Evolutionary conservation across 2,888 invertebrate species (phyloP), one percentile per base, ranked within the genome.

Genomic region (Agrotis segetum): DNA sequence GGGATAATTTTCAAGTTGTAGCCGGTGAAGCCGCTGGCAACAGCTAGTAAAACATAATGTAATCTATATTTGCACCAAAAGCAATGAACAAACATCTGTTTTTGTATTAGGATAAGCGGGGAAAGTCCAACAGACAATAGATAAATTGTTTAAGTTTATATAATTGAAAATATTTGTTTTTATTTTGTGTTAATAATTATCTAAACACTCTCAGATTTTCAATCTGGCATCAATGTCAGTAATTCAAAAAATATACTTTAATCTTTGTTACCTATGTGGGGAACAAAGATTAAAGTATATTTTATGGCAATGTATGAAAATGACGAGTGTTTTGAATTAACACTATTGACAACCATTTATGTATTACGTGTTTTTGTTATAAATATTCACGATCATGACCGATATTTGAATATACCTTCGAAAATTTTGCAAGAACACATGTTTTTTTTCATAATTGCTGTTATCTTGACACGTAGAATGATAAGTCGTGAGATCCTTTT

Each of bases 401-500:
- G 13, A 34, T 24, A 47, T 3, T 14, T 19, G 16, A 11, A 24
- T 17, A 17, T 55, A 29, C 29, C 17, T 16, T 29, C 17, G n/a
- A 55, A 29, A 11, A 29, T 29, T 55, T n/a, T 2, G 13, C 34
- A 56, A 56, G 34, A 56, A 13, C n/a, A 34, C 34, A 16, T 34
- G 5, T 34, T 34, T 34, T 56, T 56, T 34, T 34, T 56, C 16
- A 56, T n/a, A 6, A 29, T 56, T 14, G 0, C n/a, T 34, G 7
- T 52, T 76, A 72, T 72, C 76, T 58, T 21, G 19, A 19, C 34
- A 46, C 34, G 16, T 16, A 47, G 13, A 40, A 24, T 46, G 72
- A 72, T 72, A 72, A 47, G 24, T 19, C n/a, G 4, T n/a, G 1
- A 34, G 53, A 74, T 74, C 47, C 58, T 21, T 74, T 74, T 55